A percentile compares a stretch with the other conserved stretches of the same genome.
Conservation (phyloP, 1,140 invertebrate species). For the Orius laevigatus region DNA sequence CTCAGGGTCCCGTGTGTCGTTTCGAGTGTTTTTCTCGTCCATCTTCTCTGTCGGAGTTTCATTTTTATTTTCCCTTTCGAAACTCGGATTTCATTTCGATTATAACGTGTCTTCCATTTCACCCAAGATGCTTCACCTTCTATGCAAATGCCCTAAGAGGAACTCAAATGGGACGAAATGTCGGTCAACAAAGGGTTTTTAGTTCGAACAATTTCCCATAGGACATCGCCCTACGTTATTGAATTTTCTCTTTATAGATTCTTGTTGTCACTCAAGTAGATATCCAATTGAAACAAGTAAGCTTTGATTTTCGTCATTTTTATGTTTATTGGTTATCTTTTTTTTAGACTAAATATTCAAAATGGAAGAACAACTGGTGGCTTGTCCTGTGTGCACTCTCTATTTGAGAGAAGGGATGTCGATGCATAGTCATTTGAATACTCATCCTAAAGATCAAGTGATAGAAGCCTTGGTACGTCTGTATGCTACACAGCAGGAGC, state of each 20-base stretch:
- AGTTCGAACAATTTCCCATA: constrained; percentile 11
- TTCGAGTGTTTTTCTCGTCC: too few relatives aligned
- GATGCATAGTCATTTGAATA: constrained; percentile 58
- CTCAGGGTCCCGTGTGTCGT: too few relatives aligned
- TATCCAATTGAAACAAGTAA: background rate
- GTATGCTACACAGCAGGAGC: too few relatives aligned
- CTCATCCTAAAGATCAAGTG: constrained; percentile 71
- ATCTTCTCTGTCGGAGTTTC: too few relatives aligned
- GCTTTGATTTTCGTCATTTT: background rate
- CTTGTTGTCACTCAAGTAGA: background rate
- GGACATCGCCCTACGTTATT: constrained; percentile 8
- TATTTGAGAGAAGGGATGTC: constrained; percentile 65
- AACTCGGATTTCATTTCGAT: too few relatives aligned
- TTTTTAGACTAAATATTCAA: constrained; percentile 1
- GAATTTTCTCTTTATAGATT: constrained; percentile 9
- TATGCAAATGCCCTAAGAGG: background rate
- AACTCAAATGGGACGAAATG: constrained; percentile 3
- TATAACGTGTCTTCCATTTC: too few relatives aligned
- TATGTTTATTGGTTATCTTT: background rate
- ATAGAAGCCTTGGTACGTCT: constrained; percentile 54
- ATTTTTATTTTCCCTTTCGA: too few relatives aligned
- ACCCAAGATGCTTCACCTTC: too few relatives aligned
- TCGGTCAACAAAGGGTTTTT: constrained; percentile 6
- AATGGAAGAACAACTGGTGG: constrained; percentile 9
- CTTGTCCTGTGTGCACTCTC: constrained; percentile 65